Conservation (phyloP, 2,888 invertebrate species). For the Trichopria drosophilae region DNA sequence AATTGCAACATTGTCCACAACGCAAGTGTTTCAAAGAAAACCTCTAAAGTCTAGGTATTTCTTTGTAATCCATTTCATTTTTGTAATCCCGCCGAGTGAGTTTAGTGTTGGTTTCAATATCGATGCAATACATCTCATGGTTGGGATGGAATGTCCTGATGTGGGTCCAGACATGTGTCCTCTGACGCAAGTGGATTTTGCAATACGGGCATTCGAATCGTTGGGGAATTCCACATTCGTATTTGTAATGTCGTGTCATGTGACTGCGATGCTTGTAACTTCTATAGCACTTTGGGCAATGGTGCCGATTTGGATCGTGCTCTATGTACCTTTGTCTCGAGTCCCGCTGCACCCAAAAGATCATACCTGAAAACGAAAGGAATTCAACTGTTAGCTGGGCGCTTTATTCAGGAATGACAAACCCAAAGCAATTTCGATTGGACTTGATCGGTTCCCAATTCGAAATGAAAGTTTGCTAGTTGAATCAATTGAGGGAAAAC, state of each 20-base stretch:
- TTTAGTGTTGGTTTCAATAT: slow-evolving; percentile 48
- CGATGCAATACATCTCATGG: slow-evolving; percentile 50
- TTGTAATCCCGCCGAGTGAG: slow-evolving; percentile 41
- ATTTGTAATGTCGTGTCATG: slow-evolving; percentile 63
- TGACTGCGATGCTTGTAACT: slow-evolving; percentile 67
- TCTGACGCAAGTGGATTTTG: slow-evolving; percentile 50
- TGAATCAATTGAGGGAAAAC: too few species aligned
- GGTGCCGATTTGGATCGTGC: slow-evolving; percentile 44
- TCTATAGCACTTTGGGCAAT: slow-evolving; percentile 63
- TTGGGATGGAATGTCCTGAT: slow-evolving; percentile 51
- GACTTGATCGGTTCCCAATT: too few species aligned
- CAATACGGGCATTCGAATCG: slow-evolving; percentile 57
- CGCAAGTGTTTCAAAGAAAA: too few species aligned
- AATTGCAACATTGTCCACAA: too few species aligned
- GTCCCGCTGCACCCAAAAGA: too few species aligned
- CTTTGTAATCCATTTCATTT: slow-evolving; percentile 26
- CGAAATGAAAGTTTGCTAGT: too few species aligned
- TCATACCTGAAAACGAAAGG: too few species aligned
- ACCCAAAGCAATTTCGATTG: too few species aligned
- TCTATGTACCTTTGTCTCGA: too few species aligned
- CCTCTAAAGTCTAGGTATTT: neutral
- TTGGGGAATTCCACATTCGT: slow-evolving; percentile 55
- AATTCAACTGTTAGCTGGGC: too few species aligned
- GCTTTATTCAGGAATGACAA: too few species aligned
- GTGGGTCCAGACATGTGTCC: slow-evolving; percentile 54